Evolutionary conservation across 2,888 invertebrate genomes (phyloP), one percentile per base, ranked within the genome.

Genomic region (Drosophila melanocephala): DNA sequence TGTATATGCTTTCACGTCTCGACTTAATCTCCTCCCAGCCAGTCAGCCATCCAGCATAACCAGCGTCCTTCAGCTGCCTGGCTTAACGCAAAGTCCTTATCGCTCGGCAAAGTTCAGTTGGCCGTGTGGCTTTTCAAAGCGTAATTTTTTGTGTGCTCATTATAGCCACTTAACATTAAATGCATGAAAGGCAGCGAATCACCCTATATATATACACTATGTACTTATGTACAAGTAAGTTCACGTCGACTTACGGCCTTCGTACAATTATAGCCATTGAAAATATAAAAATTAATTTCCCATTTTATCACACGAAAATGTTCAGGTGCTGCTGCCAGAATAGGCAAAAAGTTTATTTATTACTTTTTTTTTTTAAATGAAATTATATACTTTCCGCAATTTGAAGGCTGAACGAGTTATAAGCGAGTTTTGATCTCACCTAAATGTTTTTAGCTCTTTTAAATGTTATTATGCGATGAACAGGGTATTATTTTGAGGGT

Each of bases 101-200:
- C 64, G 67, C 71, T 57, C 53, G 64, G 67, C 75, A 35, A 53
- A 59, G 47, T 61, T 75, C 55, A 63, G 61, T 42, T 72, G 72
- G 60, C 64, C 42, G 47, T 65, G 37, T 59, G 73, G 51, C 69
- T 79, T 57, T 72, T 72, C 79, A 65, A 62, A 62, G 79, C 87
- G 84, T 84, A 84, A 84, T 88, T 71, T 84, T 82, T 84, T 86
- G 77, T 90, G 72, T 86, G 81, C 90, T 90, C 86, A 89, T 87
- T 86, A 89, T 72, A 76, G 75, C 73, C 80, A 82, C 84, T 87
- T 87, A 80, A 84, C 84, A 77, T 86, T 84, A 89, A 83, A 89
- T 89, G 77, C 83, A 83, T 71, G 72, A 79, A 75, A 60, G 42
- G 44, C 70, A 79, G 64, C 73, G 74, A 73, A 59, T 57, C 44